A percentile compares a stretch with the other conserved stretches of the same genome.
These are phyloP conservation scores for Eilema depressum DNA, from an alignment of 2,888 invertebrate genomes.

Conservation along the genomic window DNA sequence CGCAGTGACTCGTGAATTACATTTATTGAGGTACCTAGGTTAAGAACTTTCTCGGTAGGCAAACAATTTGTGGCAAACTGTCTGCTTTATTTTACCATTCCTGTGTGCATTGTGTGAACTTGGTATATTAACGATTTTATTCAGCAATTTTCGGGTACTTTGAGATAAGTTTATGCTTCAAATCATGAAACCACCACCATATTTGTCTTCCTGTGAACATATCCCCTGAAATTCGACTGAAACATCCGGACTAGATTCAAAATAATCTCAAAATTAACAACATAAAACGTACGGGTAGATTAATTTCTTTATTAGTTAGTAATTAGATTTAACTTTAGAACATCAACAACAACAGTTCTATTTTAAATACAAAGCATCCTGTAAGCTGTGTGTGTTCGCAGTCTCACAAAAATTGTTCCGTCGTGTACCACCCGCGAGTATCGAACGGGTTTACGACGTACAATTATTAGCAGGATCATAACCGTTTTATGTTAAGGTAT, in stretches of 20 bases:
- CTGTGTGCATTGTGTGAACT: neutral
- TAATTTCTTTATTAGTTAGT: neutral
- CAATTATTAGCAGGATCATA: conserved; percentile 46
- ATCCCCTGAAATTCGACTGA: neutral
- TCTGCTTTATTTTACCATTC: neutral
- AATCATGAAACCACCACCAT: neutral
- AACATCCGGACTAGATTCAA: no score
- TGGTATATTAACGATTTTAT: neutral
- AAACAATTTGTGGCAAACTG: conserved; percentile 1
- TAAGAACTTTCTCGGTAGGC: neutral
- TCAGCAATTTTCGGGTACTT: neutral
- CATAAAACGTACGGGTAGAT: neutral
- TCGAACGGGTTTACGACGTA: conserved; percentile 44
- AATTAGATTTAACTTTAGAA: neutral
- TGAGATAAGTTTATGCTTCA: neutral
- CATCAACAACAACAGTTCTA: neutral
- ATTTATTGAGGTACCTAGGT: conserved; percentile 26
- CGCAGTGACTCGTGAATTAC: conserved; percentile 30
- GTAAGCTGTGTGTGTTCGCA: neutral
- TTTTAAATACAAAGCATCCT: neutral
- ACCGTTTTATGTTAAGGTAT: conserved; percentile 48
- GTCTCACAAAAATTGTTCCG: conserved; percentile 33
- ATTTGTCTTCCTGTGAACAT: neutral
- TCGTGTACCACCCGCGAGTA: conserved; percentile 24
- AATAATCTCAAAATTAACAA: neutral